Conservation (phyloP, 2,113 vertebrate species). For the Microtus ochrogaster region DNA sequence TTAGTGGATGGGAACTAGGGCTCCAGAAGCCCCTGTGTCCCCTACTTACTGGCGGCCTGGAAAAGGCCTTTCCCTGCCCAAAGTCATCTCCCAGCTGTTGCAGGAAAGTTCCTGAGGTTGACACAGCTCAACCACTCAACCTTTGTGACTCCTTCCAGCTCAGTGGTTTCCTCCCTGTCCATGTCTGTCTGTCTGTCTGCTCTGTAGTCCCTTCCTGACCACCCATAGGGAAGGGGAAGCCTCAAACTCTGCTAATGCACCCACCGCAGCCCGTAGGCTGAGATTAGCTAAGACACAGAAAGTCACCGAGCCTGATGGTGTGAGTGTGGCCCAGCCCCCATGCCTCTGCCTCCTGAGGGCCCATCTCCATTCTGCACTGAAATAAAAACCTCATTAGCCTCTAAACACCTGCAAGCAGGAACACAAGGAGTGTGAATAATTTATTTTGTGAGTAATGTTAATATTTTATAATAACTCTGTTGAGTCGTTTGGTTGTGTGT, state of each 20-base stretch:
- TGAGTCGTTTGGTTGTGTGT: conserved; percentile 66
- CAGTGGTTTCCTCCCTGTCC: neutral
- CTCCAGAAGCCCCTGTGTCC: neutral
- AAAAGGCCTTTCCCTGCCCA: neutral
- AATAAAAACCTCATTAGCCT: conserved; percentile 45
- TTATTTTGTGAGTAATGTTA: conserved; percentile 83
- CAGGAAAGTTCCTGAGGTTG: neutral
- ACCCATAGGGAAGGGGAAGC: neutral
- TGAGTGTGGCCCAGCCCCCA: neutral
- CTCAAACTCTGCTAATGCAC: neutral
- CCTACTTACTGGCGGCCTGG: neutral
- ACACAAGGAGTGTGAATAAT: conserved; percentile 80
- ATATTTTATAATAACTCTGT: conserved; percentile 85
- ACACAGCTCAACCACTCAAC: neutral
- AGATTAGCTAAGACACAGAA: neutral
- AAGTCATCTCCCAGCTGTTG: neutral
- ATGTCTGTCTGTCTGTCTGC: neutral
- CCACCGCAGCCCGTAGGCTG: accelerated
- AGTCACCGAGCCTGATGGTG: neutral
- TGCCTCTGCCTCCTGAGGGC: neutral
- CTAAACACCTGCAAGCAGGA: conserved; percentile 47
- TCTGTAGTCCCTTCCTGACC: neutral
- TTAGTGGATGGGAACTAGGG: neutral
- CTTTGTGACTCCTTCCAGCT: neutral
- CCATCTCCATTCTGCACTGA: neutral